A percentile compares a stretch with the other conserved stretches of the same genome.
phyloP scores from a whole-genome alignment of 2,888 invertebrate species.

The Mesoligia furuncula region DNA sequence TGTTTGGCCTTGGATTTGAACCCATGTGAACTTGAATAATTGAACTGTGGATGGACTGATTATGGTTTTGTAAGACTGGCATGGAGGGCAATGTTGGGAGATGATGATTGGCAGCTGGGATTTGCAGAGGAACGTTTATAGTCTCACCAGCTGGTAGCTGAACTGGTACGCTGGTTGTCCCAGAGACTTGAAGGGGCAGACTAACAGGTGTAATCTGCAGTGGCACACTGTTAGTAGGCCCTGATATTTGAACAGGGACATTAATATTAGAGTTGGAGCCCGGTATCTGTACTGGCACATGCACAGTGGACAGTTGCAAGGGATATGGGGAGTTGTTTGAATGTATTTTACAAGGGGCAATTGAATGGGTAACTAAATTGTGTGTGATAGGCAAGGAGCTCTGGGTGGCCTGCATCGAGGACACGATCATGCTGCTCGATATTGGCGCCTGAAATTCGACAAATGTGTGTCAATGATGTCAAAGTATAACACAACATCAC shows the following conservation, averaged over 20 bases:
- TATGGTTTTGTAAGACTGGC: constrained; percentile 83
- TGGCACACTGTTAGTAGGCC: constrained; percentile 81
- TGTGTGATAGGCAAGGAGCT: constrained; percentile 87
- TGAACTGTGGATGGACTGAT: constrained; percentile 83
- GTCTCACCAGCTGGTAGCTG: constrained; percentile 86
- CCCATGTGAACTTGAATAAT: constrained; percentile 88
- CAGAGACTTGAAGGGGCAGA: constrained; percentile 85
- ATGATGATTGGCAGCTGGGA: constrained; percentile 81
- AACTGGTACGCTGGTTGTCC: constrained; percentile 84
- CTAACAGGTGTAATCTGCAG: constrained; percentile 86
- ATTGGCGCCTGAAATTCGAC: constrained; percentile 86
- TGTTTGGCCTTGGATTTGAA: constrained; percentile 78
- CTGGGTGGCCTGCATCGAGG: constrained; percentile 86
- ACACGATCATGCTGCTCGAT: constrained; percentile 89
- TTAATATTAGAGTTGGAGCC: constrained; percentile 86
- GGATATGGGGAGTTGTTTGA: constrained; percentile 83
- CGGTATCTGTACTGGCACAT: constrained; percentile 88
- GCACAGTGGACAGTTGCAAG: constrained; percentile 86
- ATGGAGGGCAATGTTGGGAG: constrained; percentile 82
- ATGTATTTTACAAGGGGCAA: constrained; percentile 87
- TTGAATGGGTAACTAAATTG: constrained; percentile 85
- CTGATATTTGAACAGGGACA: constrained; percentile 87
- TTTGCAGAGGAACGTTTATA: constrained; percentile 86
- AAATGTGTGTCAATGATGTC: constrained; percentile 77
- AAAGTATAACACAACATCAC: constrained; percentile 63